Evolutionary conservation across 2,888 invertebrate species (phyloP), one percentile per base, ranked within the genome.

Genomic region (Hermaeophaga mercurialis): DNA sequence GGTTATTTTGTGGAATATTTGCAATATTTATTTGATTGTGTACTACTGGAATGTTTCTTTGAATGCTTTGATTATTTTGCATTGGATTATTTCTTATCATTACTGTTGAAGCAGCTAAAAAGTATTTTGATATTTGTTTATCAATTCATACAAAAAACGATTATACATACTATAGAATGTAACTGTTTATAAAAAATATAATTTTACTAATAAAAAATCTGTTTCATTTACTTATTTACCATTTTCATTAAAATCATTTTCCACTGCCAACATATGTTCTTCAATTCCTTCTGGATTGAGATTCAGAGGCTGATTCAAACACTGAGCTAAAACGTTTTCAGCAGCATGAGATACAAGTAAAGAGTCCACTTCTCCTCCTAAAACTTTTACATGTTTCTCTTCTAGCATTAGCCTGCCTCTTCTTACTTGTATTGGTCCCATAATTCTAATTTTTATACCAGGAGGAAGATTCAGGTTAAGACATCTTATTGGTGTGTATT

Each of bases 291-390:
- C 56, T 0, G 82, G 81, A 62, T 79, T 78, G 1, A 76, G 75
- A 74, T 81, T 82, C 68, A 79, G 76, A 8, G 81, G 78, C 31
- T 84, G 59, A n/a, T 81, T 79, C 70, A 89, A 73, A 59, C 80
- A 81, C 65, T 81, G 73, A 1, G 85, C 82, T 38, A 90, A 70
- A 4, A 87, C 73, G 61, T 85, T 85, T 65, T 86, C 84, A 6
- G 83, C 71, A 0, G 85, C 84, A 75, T 88, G 85, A 1, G 78
- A 66, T 1, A 82, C 70, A 0, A 81, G 72, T 18, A 88, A 74
- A 48, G 81, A 82, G 41, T 88, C 86, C 0, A 90, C 87, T 75
- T 89, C 88, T 0, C 91, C 91, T 0, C 90, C 90, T 1, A 90
- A 72, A 54, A 88, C 74, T 60, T 82, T 80, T 3, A 90, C 71